Evolutionary conservation across 2,888 invertebrate genomes (phyloP), one percentile per base, ranked within the genome.

Genomic region (Palloptera scutellata): DNA sequence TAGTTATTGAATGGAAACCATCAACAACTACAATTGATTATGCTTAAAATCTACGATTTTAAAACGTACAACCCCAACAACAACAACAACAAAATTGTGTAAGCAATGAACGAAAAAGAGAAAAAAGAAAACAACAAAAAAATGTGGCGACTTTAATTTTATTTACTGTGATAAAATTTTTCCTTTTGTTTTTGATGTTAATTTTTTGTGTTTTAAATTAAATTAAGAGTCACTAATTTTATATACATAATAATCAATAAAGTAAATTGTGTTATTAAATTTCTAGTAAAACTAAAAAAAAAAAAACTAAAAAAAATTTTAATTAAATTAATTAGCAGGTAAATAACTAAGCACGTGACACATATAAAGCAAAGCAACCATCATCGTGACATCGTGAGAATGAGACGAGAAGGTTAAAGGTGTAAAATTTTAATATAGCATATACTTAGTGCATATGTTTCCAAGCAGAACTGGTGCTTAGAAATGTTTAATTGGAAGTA

Each of bases 81-180:
- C 1, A 15, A 15, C 1, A 52, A 53, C 30, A 57, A 3, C 20
- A 57, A 57, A 40, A 57, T 30, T 13, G 20, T 30, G 57, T 57
- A 20, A 71, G 30, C 30, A 30, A 30, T 30, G 30, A 30, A 30
- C 30, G 6, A 30, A 30, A 30, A 30, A 4, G 30, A 30, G 6
- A 30, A 30, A 30, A 30, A 30, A 30, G 6, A 30, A 2, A 30
- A 30, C 2, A 30, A 30, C 2, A 30, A 2, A 30, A 55, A 64
- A 73, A 73, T 68, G 76, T 76, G 74, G 75, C 78, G 78, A 76
- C 76, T 78, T 80, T 77, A 74, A 74, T 54, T 80, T 77, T 74
- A 12, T 79, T 79, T 81, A 81, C 83, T 81, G 81, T 81, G 81
- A 81, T 81, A 81, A 76, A 79, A 76, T 73, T 78, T 76, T 76